Evolutionary conservation across 2,113 vertebrate genomes (phyloP), one percentile per base, ranked within the genome.

Genomic region (Neodontobutis hainanensis): DNA sequence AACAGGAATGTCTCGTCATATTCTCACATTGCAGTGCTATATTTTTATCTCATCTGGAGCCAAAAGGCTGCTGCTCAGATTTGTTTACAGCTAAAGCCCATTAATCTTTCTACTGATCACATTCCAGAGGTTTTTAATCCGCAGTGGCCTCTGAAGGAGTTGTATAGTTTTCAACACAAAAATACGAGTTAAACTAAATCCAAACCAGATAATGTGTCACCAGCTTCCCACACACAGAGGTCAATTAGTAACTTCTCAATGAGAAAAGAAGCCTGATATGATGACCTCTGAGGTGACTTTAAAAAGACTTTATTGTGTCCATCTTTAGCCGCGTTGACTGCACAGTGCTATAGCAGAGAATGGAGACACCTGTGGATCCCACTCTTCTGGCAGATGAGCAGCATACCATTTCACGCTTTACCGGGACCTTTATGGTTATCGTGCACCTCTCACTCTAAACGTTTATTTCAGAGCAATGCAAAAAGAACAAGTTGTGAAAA

Each of bases 371-470:
- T 67, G 49, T 56, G 61, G 56, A 61, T 81, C 80, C 62, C 85
- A 44, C 56, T 59, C 32, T 3, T n/a, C 74, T 79, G 81, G 70
- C 67, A 76, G 32, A 75, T 19, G 8, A 66, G 56, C 57, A 10
- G 34, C 78, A 81, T 85, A 81, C 80, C 72, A 68, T 11, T 0
- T 10, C 27, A 8, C 11, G 46, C 11, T 89, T 81, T 70, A 86
- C 44, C 68, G 75, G 7, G 0, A 73, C 67, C 46, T 56, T n/a
- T 14, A 42, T 32, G 69, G 45, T 75, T 11, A 64, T 57, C 68
- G 58, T 85, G 75, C 81, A 85, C 19, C 19, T 27, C 19, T 27
- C 19, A 1, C 19, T 1, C 19, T 27, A 27, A 27, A 27, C 19
- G 19, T 27, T 27, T 3, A 27, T 27, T 27, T 27, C 19, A 27